Conservation (phyloP, 2,113 vertebrate species). For the Chiloscyllium plagiosum region DNA sequence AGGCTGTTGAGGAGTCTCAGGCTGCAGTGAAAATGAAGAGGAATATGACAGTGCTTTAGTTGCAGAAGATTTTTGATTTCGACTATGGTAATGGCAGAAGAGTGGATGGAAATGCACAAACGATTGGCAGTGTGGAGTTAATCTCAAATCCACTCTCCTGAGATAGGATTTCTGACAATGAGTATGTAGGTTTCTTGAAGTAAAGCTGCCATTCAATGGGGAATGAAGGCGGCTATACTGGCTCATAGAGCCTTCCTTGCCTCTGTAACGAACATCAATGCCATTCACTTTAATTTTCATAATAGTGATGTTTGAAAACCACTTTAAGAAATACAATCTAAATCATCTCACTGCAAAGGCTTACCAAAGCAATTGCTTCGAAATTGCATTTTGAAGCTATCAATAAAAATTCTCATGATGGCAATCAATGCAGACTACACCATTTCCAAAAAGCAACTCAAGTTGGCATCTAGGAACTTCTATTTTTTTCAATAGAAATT, state of each 20-base stretch:
- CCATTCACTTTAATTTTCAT: not conserved
- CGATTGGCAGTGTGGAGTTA: not conserved
- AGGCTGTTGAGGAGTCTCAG: not conserved
- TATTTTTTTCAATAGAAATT: constrained; percentile 6
- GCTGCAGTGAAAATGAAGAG: too few relatives aligned
- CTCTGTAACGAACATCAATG: not conserved
- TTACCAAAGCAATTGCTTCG: constrained; percentile 13
- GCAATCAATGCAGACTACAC: not conserved
- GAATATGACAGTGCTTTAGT: not conserved
- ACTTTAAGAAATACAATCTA: not conserved
- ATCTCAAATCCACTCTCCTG: not conserved
- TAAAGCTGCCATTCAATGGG: not conserved
- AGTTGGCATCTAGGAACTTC: not conserved
- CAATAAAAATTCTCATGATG: constrained; percentile 2
- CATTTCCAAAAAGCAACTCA: not conserved
- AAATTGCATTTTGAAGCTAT: not conserved
- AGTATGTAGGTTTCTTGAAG: too few relatives aligned
- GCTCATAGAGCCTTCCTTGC: not conserved
- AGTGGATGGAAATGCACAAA: not conserved
- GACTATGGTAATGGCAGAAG: not conserved
- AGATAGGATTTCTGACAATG: constrained; percentile 16
- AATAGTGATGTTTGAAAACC: constrained; percentile 15
- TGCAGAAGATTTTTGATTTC: not conserved
- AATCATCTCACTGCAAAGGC: not conserved
- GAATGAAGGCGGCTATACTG: not conserved